Evolutionary conservation across 2,113 vertebrate genomes (phyloP).

Genomic region (Mustela nigripes): DNA sequence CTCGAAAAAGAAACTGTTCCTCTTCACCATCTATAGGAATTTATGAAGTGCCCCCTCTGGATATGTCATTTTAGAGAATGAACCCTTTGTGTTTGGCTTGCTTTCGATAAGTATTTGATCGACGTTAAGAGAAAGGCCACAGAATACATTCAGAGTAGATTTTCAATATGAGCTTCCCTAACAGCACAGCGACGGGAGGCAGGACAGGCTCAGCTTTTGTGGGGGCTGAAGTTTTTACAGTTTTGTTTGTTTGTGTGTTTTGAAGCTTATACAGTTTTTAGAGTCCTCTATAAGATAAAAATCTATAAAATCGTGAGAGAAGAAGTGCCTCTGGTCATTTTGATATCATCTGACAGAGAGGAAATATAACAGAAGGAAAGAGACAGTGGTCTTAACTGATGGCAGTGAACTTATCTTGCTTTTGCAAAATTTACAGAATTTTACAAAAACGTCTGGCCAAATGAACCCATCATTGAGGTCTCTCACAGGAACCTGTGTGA

Average conservation of each 20-base stretch:
- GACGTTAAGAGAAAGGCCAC: background rate
- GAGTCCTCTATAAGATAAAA: background rate
- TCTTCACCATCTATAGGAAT: background rate
- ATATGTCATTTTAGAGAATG: background rate
- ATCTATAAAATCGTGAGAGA: background rate
- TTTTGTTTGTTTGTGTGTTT: background rate
- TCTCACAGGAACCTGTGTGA: background rate
- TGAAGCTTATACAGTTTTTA: background rate
- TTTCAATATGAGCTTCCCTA: background rate
- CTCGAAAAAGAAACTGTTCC: background rate
- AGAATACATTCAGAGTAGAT: background rate
- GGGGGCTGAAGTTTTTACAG: background rate
- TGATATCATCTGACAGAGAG: background rate
- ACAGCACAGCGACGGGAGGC: background rate
- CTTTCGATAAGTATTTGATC: background rate
- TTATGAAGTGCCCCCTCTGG: background rate
- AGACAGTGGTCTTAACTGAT: background rate
- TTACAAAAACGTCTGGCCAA: background rate
- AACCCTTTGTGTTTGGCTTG: background rate
- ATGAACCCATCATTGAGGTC: background rate
- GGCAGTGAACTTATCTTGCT: background rate
- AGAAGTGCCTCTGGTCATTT: background rate
- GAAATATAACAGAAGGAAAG: background rate
- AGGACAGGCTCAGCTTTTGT: background rate
- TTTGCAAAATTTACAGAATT: slow-evolving; percentile 1